These are phyloP conservation scores for Oegoconia quadripuncta DNA, from an alignment of 2,888 invertebrate species.

Conservation along the genomic window DNA sequence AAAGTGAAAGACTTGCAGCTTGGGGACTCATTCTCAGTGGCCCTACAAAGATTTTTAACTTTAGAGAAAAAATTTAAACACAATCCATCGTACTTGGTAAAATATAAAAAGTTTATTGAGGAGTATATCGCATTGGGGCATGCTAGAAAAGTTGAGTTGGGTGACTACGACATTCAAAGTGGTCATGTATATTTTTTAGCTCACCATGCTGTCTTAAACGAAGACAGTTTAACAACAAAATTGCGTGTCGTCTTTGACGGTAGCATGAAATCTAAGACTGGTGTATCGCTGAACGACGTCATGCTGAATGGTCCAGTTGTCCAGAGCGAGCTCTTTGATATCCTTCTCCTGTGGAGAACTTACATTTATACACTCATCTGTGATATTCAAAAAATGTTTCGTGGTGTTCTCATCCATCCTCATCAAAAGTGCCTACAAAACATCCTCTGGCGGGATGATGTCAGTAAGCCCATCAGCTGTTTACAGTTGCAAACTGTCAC, in stretches of 20 bases:
- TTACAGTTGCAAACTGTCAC: constrained; percentile 11
- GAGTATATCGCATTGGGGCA: constrained; percentile 15
- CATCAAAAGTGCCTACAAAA: constrained; percentile 8
- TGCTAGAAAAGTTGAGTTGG: constrained; percentile 9
- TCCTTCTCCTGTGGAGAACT: constrained; percentile 23
- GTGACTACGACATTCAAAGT: constrained; percentile 7
- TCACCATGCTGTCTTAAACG: constrained; percentile 6
- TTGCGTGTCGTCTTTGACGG: constrained; percentile 4
- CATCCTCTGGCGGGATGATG: constrained; percentile 15
- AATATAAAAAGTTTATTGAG: constrained; percentile 16
- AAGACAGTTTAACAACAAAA: background rate
- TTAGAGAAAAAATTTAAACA: constrained; percentile 11
- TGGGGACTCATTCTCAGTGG: no score
- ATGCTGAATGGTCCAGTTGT: constrained; percentile 13
- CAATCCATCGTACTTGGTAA: constrained; percentile 8
- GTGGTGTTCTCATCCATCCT: constrained; percentile 4
- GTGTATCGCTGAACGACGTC: constrained; percentile 5
- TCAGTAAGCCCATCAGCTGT: constrained; percentile 6
- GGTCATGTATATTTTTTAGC: constrained; percentile 3
- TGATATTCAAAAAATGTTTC: constrained; percentile 24
- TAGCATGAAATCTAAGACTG: background rate
- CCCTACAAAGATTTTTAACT: constrained; percentile 14
- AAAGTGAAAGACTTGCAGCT: constrained; percentile 9
- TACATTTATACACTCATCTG: constrained; percentile 17
- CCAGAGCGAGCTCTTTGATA: constrained; percentile 22